Conservation (phyloP, 2,113 vertebrate species). For the Chunga burmeisteri region DNA sequence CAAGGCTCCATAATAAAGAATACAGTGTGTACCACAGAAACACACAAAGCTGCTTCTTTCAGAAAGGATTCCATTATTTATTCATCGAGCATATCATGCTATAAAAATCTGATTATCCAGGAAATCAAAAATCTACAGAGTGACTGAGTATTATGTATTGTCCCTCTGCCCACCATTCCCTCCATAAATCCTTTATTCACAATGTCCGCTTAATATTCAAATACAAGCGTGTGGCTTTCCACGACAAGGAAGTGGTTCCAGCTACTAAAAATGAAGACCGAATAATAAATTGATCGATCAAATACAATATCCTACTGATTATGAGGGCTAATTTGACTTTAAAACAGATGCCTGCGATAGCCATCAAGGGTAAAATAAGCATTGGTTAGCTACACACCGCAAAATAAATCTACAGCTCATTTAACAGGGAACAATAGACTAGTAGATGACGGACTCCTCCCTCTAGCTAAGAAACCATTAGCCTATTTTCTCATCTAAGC, state of each 20-base stretch:
- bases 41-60: neutral
- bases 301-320: neutral
- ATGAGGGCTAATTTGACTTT: neutral
- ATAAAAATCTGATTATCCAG: neutral
- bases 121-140: constrained; percentile 2
- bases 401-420: constrained; percentile 33
- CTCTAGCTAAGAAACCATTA: constrained; percentile 54
- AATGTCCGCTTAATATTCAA: constrained; percentile 19
- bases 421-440: constrained; percentile 47
- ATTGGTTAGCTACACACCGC: neutral
- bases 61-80: constrained; percentile 15
- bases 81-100: neutral
- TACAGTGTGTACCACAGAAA: neutral
- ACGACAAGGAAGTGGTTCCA: constrained; percentile 3
- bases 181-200: constrained; percentile 20
- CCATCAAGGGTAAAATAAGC: neutral
- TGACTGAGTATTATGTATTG: neutral
- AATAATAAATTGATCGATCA: neutral
- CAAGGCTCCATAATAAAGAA: neutral
- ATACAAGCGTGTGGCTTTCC: neutral
- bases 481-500: neutral
- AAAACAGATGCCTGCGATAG: neutral
- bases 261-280: neutral
- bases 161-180: neutral
- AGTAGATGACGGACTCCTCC: constrained; percentile 33